Evolutionary conservation across 2,797 vertebrate genomes (phyloP).

Genomic region (Tenualosa ilisha): DNA sequence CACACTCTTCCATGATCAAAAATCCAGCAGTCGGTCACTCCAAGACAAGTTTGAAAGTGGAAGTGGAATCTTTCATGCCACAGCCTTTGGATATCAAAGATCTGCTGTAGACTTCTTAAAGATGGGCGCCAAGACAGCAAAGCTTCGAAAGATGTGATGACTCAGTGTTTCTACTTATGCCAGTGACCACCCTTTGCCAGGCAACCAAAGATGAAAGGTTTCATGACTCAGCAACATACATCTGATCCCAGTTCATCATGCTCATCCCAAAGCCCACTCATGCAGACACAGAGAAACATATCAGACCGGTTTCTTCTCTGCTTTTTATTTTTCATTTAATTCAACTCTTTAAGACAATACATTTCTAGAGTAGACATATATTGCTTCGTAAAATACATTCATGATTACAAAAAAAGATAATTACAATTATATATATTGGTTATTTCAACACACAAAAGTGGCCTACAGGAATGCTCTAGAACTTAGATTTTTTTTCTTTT

Average conservation of each 20-base stretch:
- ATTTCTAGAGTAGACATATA: slow-evolving; percentile 36
- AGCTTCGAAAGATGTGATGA: neutral
- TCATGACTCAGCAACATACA: neutral
- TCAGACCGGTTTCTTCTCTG: neutral
- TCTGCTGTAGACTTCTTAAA: neutral
- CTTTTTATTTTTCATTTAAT: slow-evolving; percentile 58
- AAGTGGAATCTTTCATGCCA: neutral
- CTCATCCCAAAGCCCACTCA: neutral
- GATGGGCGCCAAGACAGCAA: neutral
- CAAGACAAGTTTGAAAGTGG: neutral
- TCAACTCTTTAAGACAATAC: slow-evolving; percentile 49
- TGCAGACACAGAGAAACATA: neutral
- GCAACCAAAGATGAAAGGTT: neutral
- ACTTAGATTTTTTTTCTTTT: neutral
- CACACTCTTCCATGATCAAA: slow-evolving; percentile 28
- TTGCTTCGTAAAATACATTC: slow-evolving; percentile 55
- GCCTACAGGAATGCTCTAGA: slow-evolving; percentile 10
- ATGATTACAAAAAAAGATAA: slow-evolving; percentile 60
- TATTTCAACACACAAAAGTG: slow-evolving; percentile 24
- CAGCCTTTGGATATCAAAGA: neutral
- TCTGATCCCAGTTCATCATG: neutral
- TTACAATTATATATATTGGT: slow-evolving; percentile 34
- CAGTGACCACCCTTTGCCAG: neutral
- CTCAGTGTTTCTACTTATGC: neutral
- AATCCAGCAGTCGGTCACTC: slow-evolving; percentile 28